These are phyloP conservation scores for Cercopithecus petaurista DNA, from an alignment of 2,797 vertebrate genomes.

Conservation along the genomic window DNA sequence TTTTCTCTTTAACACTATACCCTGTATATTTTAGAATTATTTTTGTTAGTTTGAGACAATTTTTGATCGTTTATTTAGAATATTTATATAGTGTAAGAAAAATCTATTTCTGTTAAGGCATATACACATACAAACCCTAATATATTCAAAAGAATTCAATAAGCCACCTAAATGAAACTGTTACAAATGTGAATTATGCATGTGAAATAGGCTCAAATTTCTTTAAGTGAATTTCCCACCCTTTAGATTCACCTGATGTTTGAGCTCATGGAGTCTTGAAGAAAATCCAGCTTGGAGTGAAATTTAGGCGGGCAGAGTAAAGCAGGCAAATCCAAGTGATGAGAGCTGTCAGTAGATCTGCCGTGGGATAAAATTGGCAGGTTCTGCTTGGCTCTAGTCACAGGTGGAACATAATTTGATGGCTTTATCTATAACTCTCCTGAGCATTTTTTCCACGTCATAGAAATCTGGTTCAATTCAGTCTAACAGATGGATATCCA, in stretches of 20 bases:
- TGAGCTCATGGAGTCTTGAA: not conserved
- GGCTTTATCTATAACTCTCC: slow-evolving; percentile 55
- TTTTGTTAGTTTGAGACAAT: not conserved
- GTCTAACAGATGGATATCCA: slow-evolving; percentile 25
- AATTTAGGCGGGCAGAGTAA: slow-evolving; percentile 15
- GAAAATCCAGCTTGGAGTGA: slow-evolving; percentile 1
- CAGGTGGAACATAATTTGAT: slow-evolving; percentile 52
- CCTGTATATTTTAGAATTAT: not conserved
- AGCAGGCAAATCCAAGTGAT: not conserved
- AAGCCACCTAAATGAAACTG: slow-evolving; percentile 14
- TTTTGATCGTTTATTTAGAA: not conserved
- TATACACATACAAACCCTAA: not conserved
- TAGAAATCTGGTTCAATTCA: slow-evolving; percentile 54
- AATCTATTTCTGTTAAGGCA: not conserved
- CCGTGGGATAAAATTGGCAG: not conserved
- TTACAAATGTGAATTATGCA: slow-evolving; percentile 65
- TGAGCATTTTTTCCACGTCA: not conserved
- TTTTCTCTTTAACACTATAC: not conserved
- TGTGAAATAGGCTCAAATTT: slow-evolving; percentile 53
- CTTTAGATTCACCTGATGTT: slow-evolving; percentile 59
- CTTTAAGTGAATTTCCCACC: slow-evolving; percentile 33
- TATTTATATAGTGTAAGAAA: not conserved
- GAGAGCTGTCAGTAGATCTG: slow-evolving; percentile 40
- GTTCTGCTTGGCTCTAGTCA: slow-evolving; percentile 16
- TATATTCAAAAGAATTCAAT: slow-evolving; percentile 54